A percentile compares a stretch with the other conserved stretches of the same genome.
These are phyloP conservation scores for Pangasius djambal DNA, from an alignment of 2,797 vertebrate species.

Conservation along the genomic window DNA sequence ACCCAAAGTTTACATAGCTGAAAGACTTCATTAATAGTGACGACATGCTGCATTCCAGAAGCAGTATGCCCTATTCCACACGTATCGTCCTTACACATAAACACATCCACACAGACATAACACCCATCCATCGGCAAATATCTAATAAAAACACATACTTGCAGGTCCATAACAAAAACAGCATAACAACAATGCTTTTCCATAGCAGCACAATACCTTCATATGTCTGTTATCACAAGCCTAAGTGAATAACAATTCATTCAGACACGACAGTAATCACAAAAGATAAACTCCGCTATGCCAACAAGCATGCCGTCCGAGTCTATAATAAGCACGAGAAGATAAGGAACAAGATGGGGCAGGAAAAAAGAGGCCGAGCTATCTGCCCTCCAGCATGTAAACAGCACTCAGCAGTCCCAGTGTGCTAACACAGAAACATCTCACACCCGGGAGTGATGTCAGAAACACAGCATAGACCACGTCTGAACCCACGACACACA, in stretches of 20 bases:
- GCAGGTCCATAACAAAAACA: not conserved
- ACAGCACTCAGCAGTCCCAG: constrained; percentile 21
- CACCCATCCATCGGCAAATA: not conserved
- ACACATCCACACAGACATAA: constrained; percentile 13
- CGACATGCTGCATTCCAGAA: constrained; percentile 30
- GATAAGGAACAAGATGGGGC: constrained; percentile 53
- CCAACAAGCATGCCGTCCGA: not conserved
- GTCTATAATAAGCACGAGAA: constrained; percentile 46
- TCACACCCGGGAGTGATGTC: not conserved
- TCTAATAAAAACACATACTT: not conserved
- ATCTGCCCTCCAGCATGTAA: constrained; percentile 41
- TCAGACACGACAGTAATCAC: constrained; percentile 14
- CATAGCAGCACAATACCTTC: not conserved
- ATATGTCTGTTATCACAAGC: not conserved
- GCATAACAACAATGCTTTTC: not conserved
- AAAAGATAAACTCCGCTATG: constrained; percentile 27
- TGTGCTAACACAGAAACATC: constrained; percentile 23
- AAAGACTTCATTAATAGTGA: constrained; percentile 31
- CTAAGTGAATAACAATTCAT: constrained; percentile 20
- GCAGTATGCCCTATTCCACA: not conserved
- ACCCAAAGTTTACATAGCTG: constrained; percentile 37
- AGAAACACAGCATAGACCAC: not conserved
- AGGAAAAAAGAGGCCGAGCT: constrained; percentile 43
- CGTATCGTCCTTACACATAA: not conserved
- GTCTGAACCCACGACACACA: not conserved